Evolutionary conservation across 1,140 invertebrate genomes (phyloP), one percentile per base, ranked within the genome.

Genomic region (Drosophila ironensis): DNA sequence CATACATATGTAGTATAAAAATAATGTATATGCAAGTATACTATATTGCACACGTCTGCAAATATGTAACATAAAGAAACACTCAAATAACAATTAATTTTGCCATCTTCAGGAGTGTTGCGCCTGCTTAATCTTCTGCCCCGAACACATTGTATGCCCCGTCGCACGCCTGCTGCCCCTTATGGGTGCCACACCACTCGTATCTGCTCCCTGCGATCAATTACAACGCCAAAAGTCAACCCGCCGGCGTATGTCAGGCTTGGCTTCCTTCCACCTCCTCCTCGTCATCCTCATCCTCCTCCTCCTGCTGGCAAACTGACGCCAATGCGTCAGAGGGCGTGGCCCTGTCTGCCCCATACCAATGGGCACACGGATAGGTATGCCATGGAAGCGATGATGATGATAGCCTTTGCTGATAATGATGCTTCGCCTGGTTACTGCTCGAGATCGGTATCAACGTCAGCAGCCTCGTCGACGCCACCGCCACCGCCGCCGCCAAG

Each of bases 361-460:
- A n/a, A n/a, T n/a, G n/a, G n/a, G n/a, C n/a, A 37, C 37, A 63
- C 11, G 20, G 14, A 28, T 25, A 24, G 9, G 7, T 38, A 60
- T 35, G 30, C 27, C 59, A 53, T 54, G 37, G 25, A 25, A 30
- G 37, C 19, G 47, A 57, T 48, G 47, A 67, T 68, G 72, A 63
- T 52, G 56, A 64, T 76, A 59, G 61, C 45, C 37, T 30, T 25
- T 19, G 46, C 35, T 48, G 70, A 74, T 71, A 48, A 57, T 64
- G 50, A 45, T 33, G 57, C 75, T 42, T 35, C 5, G 38, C 19
- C 44, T 19, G 24, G 44, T 71, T 22, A 5, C 78, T 53, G 77
- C n/a, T n/a, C n/a, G n/a, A n/a, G n/a, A 82, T 82, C 78, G 54
- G 57, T 70, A 82, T 82, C 72, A 82, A 72, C 53, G 67, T 57